Evolutionary conservation across 2,888 invertebrate genomes (phyloP).

Genomic region (Magallana nippona): DNA sequence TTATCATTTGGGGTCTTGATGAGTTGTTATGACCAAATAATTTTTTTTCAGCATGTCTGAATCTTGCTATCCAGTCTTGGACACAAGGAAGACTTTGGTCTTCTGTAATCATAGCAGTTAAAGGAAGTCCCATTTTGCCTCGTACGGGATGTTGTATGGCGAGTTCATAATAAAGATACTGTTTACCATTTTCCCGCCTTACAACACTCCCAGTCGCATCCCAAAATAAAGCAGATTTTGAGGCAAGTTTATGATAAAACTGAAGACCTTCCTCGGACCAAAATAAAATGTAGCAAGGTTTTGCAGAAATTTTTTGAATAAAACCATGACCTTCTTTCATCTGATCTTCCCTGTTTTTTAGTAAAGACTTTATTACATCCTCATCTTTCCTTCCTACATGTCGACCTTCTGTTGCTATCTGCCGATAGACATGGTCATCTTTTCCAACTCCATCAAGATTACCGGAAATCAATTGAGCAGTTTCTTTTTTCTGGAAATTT

Average conservation of each 20-base stretch:
- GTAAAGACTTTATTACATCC: background rate
- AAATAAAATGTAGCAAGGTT: background rate
- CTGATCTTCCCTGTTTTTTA: background rate
- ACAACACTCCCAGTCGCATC: background rate
- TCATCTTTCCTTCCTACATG: background rate
- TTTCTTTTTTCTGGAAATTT: background rate
- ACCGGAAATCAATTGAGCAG: background rate
- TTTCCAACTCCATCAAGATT: background rate
- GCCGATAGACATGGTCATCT: background rate
- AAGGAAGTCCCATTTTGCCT: background rate
- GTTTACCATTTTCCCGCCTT: background rate
- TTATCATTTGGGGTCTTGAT: background rate
- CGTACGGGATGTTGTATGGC: background rate
- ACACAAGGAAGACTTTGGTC: slow-evolving; percentile 20
- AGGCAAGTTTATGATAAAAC: slow-evolving; percentile 8
- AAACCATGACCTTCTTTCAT: background rate
- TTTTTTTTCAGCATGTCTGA: slow-evolving; percentile 17
- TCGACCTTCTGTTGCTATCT: background rate
- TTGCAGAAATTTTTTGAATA: slow-evolving; percentile 18
- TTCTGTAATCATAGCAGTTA: slow-evolving; percentile 18
- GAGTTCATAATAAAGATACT: slow-evolving; percentile 36
- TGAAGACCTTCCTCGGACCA: slow-evolving; percentile 22
- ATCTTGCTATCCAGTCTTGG: slow-evolving; percentile 37
- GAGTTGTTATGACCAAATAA: slow-evolving; percentile 17
- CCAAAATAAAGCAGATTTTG: slow-evolving; percentile 14